These are phyloP conservation scores for Polydrusus pterygomalis DNA, from an alignment of 2,888 invertebrate species.

Conservation along the genomic window DNA sequence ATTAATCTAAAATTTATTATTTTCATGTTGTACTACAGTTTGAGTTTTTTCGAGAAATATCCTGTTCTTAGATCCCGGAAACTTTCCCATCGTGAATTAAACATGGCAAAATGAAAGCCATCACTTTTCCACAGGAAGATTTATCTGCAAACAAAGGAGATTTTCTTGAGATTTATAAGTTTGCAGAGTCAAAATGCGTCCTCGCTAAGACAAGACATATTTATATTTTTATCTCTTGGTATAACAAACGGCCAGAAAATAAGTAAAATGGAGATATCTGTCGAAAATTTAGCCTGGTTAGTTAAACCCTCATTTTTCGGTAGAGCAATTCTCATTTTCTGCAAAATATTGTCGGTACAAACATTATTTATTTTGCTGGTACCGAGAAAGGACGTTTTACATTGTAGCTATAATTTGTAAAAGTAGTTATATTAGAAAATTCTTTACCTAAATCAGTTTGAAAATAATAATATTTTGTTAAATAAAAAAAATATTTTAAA, in stretches of 20 bases:
- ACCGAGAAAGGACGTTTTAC: no score
- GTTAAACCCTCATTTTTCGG: slow-evolving; percentile 12
- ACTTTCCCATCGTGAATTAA: slow-evolving; percentile 48
- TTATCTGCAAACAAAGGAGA: slow-evolving; percentile 48
- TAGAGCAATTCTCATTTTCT: no score
- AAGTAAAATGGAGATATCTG: slow-evolving; percentile 68
- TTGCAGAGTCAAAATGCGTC: slow-evolving; percentile 66
- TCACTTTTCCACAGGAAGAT: slow-evolving; percentile 44
- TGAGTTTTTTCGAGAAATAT: slow-evolving; percentile 14
- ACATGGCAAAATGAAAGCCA: slow-evolving; percentile 49
- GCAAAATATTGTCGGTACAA: no score
- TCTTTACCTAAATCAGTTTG: no score
- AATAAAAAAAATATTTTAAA: no score
- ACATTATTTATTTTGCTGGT: no score
- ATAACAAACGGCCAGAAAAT: slow-evolving; percentile 67
- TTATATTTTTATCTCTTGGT: slow-evolving; percentile 68
- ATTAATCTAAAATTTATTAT: no score
- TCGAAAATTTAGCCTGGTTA: slow-evolving; percentile 65
- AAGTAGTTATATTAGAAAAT: no score
- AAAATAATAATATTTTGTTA: no score
- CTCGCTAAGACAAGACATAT: slow-evolving; percentile 67
- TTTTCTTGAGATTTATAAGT: slow-evolving; percentile 68
- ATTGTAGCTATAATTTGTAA: no score
- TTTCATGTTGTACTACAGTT: no score
- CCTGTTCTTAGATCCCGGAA: slow-evolving; percentile 29